These are phyloP conservation scores for Chlamydotis undulata DNA, from an alignment of 2,113 vertebrate species.

Conservation along the genomic window DNA sequence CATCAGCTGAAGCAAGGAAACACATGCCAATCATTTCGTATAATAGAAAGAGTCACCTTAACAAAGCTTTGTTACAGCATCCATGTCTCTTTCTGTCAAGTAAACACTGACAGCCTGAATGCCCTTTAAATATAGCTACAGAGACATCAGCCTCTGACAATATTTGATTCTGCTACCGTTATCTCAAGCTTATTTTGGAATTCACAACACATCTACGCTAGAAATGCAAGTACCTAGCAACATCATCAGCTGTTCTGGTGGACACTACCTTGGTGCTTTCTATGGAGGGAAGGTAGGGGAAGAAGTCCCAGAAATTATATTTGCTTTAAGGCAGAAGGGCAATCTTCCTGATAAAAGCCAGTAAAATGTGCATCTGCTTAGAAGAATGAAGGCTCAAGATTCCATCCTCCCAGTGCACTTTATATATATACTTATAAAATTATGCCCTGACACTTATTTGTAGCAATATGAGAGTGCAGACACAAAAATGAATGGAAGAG, in stretches of 20 bases:
- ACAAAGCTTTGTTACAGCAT: not conserved
- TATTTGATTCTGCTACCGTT: not conserved
- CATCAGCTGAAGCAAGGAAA: not conserved
- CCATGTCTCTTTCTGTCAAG: not conserved
- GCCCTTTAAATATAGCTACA: not conserved
- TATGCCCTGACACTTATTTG: not conserved
- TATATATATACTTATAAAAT: not conserved
- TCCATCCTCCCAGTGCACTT: not conserved
- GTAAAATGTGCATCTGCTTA: not conserved
- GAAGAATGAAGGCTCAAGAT: not conserved
- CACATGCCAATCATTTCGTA: rapidly evolving
- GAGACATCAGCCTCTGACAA: not conserved
- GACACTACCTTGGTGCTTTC: not conserved
- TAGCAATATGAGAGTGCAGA: not conserved
- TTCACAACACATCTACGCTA: not conserved
- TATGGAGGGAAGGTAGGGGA: not conserved
- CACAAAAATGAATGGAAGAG: not conserved
- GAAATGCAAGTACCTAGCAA: not conserved
- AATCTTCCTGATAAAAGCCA: not conserved
- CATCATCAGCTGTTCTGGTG: not conserved
- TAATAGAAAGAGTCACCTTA: not conserved
- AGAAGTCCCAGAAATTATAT: not conserved
- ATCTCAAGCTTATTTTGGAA: not conserved
- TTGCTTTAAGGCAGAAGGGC: not conserved
- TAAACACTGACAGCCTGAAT: not conserved